Evolutionary conservation across 2,113 vertebrate species (phyloP).

Genomic region (Brachyhypopomus occidentalis): DNA sequence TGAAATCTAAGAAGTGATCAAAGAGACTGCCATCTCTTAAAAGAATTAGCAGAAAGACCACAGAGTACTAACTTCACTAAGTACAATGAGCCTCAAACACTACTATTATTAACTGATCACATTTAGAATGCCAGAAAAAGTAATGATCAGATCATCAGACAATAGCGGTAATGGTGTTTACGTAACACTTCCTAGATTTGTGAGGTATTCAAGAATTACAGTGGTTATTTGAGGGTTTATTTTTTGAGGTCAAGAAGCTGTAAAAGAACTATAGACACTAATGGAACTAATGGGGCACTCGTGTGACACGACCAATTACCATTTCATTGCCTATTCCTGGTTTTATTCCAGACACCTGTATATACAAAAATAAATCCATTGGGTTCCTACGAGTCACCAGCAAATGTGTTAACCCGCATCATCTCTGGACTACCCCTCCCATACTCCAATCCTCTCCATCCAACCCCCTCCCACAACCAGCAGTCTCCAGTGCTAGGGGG

Average conservation of each 20-base stretch:
- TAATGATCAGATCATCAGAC: slow-evolving; percentile 18
- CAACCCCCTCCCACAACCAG: slow-evolving; percentile 33
- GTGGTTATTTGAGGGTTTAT: background rate
- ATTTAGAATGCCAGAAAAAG: slow-evolving; percentile 20
- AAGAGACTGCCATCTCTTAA: slow-evolving; percentile 55
- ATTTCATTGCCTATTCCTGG: background rate
- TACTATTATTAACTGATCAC: slow-evolving; percentile 20
- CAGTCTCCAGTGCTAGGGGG: slow-evolving; percentile 17
- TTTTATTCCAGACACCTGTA: slow-evolving; percentile 10
- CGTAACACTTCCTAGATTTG: background rate
- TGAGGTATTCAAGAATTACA: background rate
- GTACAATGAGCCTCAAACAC: slow-evolving; percentile 44
- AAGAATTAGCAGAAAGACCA: slow-evolving; percentile 47
- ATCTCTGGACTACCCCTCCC: slow-evolving; percentile 32
- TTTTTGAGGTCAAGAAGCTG: background rate
- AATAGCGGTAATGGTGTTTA: background rate
- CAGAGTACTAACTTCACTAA: slow-evolving; percentile 15
- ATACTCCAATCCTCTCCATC: slow-evolving; percentile 15
- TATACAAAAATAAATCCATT: background rate
- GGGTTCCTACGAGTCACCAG: slow-evolving; percentile 21
- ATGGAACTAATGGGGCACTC: background rate
- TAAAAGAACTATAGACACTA: background rate
- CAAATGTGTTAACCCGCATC: slow-evolving; percentile 32
- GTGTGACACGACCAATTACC: background rate
- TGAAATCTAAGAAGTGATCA: slow-evolving; percentile 67